phyloP scores from a whole-genome alignment of 1,140 invertebrate species.

The Marisa cornuarietis region DNA sequence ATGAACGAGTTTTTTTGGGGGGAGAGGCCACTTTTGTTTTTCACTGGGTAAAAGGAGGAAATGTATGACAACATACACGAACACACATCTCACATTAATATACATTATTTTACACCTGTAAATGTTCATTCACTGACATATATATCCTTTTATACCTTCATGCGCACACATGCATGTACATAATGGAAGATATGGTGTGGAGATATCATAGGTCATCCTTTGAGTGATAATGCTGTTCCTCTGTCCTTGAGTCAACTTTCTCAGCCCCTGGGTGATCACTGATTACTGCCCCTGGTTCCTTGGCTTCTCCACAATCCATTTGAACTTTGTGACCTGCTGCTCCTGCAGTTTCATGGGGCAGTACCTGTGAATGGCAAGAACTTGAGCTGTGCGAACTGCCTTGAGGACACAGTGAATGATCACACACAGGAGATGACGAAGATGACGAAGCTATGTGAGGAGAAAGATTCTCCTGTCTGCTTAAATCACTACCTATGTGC shows the following conservation, averaged over 20 bases:
- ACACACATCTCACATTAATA: not conserved
- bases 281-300: not conserved
- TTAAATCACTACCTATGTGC: not conserved
- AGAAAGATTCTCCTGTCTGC: not conserved
- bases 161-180: not conserved
- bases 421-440: too few species aligned
- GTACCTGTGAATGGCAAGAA: not conserved
- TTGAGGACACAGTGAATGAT: too few species aligned
- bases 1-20: too few species aligned
- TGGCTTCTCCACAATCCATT: not conserved
- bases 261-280: not conserved
- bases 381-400: not conserved
- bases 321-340: not conserved
- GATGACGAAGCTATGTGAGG: not conserved
- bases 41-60: not conserved
- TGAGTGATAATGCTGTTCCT: not conserved
- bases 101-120: not conserved
- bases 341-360: not conserved
- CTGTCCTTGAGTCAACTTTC: not conserved
- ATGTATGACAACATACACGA: slow-evolving; percentile 1
- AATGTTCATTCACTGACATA: slow-evolving; percentile 6
- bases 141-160: not conserved
- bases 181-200: not conserved
- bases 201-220: not conserved
- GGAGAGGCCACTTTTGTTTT: not conserved